phyloP scores from a whole-genome alignment of 2,113 vertebrate genomes.

The Herpetotheres cachinnans region DNA sequence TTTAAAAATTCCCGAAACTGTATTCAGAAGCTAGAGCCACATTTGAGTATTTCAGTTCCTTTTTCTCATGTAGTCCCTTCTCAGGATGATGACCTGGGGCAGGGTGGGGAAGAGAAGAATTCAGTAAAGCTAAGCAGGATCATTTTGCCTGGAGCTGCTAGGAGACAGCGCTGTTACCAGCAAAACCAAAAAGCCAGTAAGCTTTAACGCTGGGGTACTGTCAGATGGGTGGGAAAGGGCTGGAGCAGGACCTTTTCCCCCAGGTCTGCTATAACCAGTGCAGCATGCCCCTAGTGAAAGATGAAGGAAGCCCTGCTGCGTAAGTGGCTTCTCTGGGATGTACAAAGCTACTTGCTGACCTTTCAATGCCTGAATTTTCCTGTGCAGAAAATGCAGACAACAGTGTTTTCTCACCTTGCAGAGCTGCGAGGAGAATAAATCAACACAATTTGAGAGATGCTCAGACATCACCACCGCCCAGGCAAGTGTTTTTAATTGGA shows the following conservation, averaged over 20 bases:
- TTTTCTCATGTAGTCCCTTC: background rate
- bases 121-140: background rate
- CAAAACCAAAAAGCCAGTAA: background rate
- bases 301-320: background rate
- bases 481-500: background rate
- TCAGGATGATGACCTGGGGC: background rate
- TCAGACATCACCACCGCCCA: background rate
- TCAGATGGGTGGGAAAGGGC: background rate
- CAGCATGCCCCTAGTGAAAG: background rate
- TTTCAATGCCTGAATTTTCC: background rate
- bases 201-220: accelerated
- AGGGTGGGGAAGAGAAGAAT: background rate
- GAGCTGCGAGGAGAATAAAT: background rate
- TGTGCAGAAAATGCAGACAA: background rate
- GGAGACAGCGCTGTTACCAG: background rate
- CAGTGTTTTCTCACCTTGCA: accelerated
- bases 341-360: background rate
- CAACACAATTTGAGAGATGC: background rate
- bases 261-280: background rate
- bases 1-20: background rate
- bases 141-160: background rate
- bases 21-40: background rate
- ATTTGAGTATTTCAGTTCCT: background rate
- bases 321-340: background rate
- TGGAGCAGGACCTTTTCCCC: background rate